Conservation (phyloP, 2,797 vertebrate genomes). For the Fringilla coelebs region DNA sequence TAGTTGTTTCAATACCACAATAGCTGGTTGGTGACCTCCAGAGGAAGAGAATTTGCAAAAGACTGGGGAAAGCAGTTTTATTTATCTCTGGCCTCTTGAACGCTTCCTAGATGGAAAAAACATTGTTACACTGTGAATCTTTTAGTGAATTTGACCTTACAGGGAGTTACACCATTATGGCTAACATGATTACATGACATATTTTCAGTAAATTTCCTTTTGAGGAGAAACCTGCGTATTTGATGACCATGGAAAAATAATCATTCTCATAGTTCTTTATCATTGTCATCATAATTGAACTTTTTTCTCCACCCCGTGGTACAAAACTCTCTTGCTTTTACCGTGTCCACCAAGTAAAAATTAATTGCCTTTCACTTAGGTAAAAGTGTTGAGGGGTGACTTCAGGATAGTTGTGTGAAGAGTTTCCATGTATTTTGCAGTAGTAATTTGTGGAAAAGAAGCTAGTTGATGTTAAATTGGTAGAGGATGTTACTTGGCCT, state of each 20-base stretch:
- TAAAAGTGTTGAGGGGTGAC: not conserved
- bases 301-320: not conserved
- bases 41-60: not conserved
- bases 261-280: not conserved
- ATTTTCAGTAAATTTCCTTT: not conserved
- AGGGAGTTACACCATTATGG: not conserved
- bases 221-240: not conserved
- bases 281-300: not conserved
- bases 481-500: not conserved
- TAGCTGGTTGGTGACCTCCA: not conserved
- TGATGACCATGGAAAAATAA: not conserved
- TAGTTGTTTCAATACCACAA: not conserved
- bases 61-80: not conserved
- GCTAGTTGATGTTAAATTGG: not conserved
- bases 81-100: not conserved
- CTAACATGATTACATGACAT: not conserved
- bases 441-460: not conserved
- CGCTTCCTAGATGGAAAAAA: not conserved
- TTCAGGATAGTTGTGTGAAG: not conserved
- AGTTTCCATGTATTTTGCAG: not conserved
- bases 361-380: not conserved
- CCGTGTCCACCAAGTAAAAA: not conserved
- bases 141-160: not conserved
- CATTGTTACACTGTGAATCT: not conserved
- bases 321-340: not conserved